A percentile compares a stretch with the other conserved stretches of the same genome.
Conservation (phyloP, 2,797 vertebrate genomes). For the Cyclura pinguis region DNA sequence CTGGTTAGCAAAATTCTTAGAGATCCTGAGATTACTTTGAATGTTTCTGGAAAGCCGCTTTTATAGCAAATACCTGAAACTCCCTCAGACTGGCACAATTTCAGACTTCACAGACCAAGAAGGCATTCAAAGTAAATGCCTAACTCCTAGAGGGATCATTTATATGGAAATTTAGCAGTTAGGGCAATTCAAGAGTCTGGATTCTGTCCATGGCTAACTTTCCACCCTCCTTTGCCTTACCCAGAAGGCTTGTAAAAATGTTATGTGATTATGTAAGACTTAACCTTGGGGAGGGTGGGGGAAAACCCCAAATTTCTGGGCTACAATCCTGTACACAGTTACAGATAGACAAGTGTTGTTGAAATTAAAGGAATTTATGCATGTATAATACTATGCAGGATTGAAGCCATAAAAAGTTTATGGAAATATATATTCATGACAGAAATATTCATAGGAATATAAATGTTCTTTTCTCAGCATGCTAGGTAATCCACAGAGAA, state of each 20-base stretch:
- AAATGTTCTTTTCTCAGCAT: constrained; percentile 3
- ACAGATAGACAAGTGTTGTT: constrained; percentile 16
- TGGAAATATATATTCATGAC: constrained; percentile 30
- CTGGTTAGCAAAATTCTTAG: constrained; percentile 65
- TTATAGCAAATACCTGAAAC: constrained; percentile 80
- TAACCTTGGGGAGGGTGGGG: constrained; percentile 54
- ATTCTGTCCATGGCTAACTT: constrained; percentile 73
- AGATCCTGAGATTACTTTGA: constrained; percentile 71
- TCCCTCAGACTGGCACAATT: constrained; percentile 79
- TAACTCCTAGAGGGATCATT: constrained; percentile 81
- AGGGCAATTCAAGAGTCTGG: constrained; percentile 77
- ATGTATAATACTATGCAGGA: constrained; percentile 17
- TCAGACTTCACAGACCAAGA: constrained; percentile 82
- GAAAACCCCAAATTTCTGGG: neutral
- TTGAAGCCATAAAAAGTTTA: constrained; percentile 13
- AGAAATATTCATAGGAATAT: constrained; percentile 22
- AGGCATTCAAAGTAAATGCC: constrained; percentile 79
- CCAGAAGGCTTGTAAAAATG: constrained; percentile 76
- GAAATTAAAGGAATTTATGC: constrained; percentile 6
- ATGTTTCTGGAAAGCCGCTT: constrained; percentile 75
- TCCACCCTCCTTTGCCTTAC: constrained; percentile 76
- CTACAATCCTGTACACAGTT: neutral
- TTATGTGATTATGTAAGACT: constrained; percentile 62
- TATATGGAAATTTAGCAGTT: constrained; percentile 81
- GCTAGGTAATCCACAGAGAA: constrained; percentile 1